Percentiles rank a stretch among this genome's conserved stretches.
Evolutionary conservation across 2,797 vertebrate genomes (phyloP).

Genomic region (Sebastes vulpes): DNA sequence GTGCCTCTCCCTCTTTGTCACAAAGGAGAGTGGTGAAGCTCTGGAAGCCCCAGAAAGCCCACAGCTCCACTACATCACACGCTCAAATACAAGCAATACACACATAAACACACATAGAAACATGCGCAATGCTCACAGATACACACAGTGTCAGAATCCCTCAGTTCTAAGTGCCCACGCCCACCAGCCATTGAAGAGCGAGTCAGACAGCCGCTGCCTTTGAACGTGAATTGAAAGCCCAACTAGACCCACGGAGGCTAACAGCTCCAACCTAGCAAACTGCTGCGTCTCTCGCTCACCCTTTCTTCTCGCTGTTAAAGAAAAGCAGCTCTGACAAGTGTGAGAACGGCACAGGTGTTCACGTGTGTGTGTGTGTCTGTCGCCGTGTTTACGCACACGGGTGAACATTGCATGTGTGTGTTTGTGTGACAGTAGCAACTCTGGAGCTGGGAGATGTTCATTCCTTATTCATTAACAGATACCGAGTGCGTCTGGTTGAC

Average conservation of each 20-base stretch:
- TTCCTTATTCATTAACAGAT: constrained; percentile 57
- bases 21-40: constrained; percentile 43
- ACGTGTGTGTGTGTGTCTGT: not conserved
- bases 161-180: constrained; percentile 40
- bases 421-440: not conserved
- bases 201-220: constrained; percentile 62
- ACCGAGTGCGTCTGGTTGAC: constrained; percentile 15
- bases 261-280: constrained; percentile 23
- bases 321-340: constrained; percentile 41
- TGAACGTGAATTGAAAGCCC: constrained; percentile 65
- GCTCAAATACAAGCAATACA: constrained; percentile 1
- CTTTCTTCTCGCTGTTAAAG: constrained; percentile 23
- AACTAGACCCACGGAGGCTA: constrained; percentile 42
- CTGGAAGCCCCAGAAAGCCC: constrained; percentile 49
- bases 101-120: not conserved
- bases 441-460: constrained; percentile 27
- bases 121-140: not conserved
- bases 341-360: constrained; percentile 16
- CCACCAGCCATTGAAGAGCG: constrained; percentile 50
- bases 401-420: not conserved
- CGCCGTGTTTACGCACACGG: not conserved
- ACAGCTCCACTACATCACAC: constrained; percentile 33
- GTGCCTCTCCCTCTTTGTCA: constrained; percentile 33
- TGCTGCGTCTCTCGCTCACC: constrained; percentile 8
- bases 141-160: constrained; percentile 36